Conservation (phyloP, 2,797 vertebrate species). For the Phoxinus dragarum region DNA sequence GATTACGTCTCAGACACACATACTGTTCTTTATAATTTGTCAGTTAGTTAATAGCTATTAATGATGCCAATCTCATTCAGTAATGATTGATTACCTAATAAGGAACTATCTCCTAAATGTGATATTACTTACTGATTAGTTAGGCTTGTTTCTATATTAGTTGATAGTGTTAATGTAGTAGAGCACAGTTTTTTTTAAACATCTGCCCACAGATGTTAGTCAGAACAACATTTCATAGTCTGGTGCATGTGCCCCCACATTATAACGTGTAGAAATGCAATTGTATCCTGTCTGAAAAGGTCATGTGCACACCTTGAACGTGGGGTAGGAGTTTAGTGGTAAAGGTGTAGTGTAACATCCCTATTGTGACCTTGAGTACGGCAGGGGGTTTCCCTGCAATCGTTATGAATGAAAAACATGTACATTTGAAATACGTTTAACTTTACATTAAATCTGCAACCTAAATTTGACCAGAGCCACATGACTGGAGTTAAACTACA, state of each 20-base stretch:
- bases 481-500: background rate
- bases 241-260: background rate
- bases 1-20: too few relatives aligned
- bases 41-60: too few relatives aligned
- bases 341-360: background rate
- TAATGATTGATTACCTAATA: too few relatives aligned
- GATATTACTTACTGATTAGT: too few relatives aligned
- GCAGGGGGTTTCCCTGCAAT: background rate
- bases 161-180: too few relatives aligned
- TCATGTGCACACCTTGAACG: conserved; percentile 8
- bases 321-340: background rate
- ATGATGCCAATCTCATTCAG: too few relatives aligned
- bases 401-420: background rate
- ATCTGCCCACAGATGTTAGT: conserved; percentile 11
- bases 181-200: background rate
- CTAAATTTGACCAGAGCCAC: background rate
- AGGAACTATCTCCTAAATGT: too few relatives aligned
- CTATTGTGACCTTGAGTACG: background rate
- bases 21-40: too few relatives aligned
- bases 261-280: background rate
- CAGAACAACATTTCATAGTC: background rate
- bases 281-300: conserved; percentile 13
- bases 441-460: background rate
- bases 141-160: too few relatives aligned
- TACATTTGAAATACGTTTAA: background rate